These are phyloP conservation scores for Ecliptopera silaceata DNA, from an alignment of 2,888 invertebrate species.

Conservation along the genomic window DNA sequence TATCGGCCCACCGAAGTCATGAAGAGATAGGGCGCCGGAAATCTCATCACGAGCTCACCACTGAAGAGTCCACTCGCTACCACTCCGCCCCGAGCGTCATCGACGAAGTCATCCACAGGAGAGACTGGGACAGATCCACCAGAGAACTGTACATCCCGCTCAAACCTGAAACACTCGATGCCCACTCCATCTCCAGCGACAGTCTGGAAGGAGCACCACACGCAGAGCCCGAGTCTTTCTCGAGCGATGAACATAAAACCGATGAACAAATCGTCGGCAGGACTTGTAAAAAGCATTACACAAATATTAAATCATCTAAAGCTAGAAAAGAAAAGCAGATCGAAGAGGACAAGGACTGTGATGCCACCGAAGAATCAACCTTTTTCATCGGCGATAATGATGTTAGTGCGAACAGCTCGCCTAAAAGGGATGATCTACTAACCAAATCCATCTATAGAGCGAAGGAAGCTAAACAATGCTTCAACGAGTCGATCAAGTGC, in stretches of 20 bases:
- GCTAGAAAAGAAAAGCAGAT: slow-evolving; percentile 55
- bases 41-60: slow-evolving; percentile 49
- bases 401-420: slow-evolving; percentile 29
- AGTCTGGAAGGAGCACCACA: slow-evolving; percentile 45
- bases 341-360: slow-evolving; percentile 64
- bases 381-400: slow-evolving; percentile 66
- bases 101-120: slow-evolving; percentile 67
- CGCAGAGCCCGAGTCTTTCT: slow-evolving; percentile 50
- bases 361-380: slow-evolving; percentile 58
- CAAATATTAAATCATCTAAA: slow-evolving; percentile 68
- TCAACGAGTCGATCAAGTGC: slow-evolving; percentile 65
- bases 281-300: slow-evolving; percentile 70
- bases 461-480: slow-evolving; percentile 66
- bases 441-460: slow-evolving; percentile 40
- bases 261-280: slow-evolving; percentile 43
- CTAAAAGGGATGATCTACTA: slow-evolving; percentile 21
- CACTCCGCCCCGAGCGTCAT: slow-evolving; percentile 76
- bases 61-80: slow-evolving; percentile 55
- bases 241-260: slow-evolving; percentile 46
- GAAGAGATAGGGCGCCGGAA: slow-evolving; percentile 66
- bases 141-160: slow-evolving; percentile 69
- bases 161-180: slow-evolving; percentile 39
- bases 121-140: slow-evolving; percentile 74
- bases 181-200: slow-evolving; percentile 40
- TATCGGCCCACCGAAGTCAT: slow-evolving; percentile 69